A percentile compares a stretch with the other conserved stretches of the same genome.
Conservation (phyloP, 2,113 vertebrate genomes). For the Pardalotus punctatus region DNA sequence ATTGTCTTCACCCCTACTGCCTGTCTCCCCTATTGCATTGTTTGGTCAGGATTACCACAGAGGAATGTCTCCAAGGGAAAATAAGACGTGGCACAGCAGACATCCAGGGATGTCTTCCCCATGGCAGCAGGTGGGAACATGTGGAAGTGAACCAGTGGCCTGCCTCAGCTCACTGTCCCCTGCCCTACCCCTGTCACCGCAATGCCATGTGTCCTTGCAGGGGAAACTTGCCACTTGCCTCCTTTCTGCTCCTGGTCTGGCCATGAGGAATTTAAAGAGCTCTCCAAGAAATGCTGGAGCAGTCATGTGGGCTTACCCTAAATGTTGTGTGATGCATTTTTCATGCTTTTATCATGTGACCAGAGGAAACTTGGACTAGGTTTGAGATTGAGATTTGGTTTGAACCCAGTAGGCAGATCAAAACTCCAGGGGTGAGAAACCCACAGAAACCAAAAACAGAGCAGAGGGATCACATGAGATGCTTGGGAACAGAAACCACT, state of each 20-base stretch:
- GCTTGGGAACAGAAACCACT: conserved; percentile 23
- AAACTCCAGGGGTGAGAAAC: conserved; percentile 8
- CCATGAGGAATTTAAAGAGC: not conserved
- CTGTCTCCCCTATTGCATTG: not conserved
- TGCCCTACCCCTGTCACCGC: not conserved
- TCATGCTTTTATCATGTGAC: not conserved
- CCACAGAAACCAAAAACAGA: not conserved
- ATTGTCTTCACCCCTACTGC: not conserved
- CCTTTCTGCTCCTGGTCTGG: not conserved
- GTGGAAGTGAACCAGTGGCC: not conserved
- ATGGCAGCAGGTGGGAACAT: not conserved
- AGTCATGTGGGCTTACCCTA: not conserved
- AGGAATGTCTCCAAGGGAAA: not conserved
- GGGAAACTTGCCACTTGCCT: not conserved
- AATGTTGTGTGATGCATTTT: not conserved
- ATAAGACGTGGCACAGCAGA: not conserved
- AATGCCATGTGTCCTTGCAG: not conserved
- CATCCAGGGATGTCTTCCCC: not conserved
- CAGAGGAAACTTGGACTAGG: not conserved
- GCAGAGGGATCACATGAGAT: not conserved
- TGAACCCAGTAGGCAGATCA: not conserved
- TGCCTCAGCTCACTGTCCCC: not conserved
- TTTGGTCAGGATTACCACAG: not conserved
- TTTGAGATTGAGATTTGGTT: not conserved
- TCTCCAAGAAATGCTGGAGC: not conserved